Evolutionary conservation across 2,113 vertebrate species (phyloP), one percentile per base, ranked within the genome.

Genomic region (Corythornis madagascariensis): DNA sequence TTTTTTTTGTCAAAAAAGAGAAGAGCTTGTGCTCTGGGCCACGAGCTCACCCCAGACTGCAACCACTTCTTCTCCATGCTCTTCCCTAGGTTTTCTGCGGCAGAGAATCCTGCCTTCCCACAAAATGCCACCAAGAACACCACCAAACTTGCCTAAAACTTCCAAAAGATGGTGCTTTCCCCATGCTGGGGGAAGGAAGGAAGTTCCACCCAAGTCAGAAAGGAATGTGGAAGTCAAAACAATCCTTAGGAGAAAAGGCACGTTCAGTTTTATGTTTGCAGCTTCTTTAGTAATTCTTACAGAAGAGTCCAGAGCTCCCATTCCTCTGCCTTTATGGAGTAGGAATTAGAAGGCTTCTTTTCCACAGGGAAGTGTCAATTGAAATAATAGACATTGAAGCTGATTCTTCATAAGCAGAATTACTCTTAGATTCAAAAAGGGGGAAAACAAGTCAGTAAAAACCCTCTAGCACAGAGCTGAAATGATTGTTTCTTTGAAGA

Each of bases 201-300:
- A 86, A 48, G 18, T 53, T 69, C 38, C 70, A 48, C 26, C 24
- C 16, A 26, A 74, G 21, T 71, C 55, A 90, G 45, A 96, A 90
- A 77, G 84, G 67, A 76, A 93, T 53, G 60, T 88, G 60, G 84
- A 93, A 94, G 67, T 91, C n/a, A 94, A 95, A 97, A 67, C 28
- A 38, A 89, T 65, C 25, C 69, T 83, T 42, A 70, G 26, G 24
- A 53, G 67, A 78, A 89, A 93, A 69, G 40, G 42, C 22, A 87
- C 45, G 64, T 79, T 59, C 22, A 40, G 71, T 42, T 79, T 83
- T 35, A 76, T 40, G 42, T 90, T 35, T 82, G 31, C 50, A 85
- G 52, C 26, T 93, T 91, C 85, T 56, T 96, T 92, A 93, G 63
- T 74, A 77, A 89, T 92, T 93, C 86, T 88, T 33, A 83, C 14